Conservation (phyloP, 2,888 invertebrate species). For the Amorpha juglandis region DNA sequence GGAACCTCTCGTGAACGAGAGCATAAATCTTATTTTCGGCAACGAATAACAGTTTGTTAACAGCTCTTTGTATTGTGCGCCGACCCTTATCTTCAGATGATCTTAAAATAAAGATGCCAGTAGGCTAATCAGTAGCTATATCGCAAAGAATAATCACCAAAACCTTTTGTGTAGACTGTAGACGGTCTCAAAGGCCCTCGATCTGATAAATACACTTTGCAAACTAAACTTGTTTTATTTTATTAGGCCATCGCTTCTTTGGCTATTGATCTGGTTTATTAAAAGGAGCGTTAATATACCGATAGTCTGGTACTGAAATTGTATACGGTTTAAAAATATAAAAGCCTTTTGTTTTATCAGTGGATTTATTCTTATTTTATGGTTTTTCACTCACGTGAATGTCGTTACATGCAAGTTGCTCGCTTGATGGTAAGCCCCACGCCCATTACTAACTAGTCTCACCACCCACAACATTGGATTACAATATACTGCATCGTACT, state of each 20-base stretch:
- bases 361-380: too few relatives aligned
- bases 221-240: constrained; percentile 60
- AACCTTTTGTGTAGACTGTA: constrained; percentile 55
- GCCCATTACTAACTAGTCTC: too few relatives aligned
- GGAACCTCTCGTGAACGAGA: not conserved
- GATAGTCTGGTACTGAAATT: not conserved
- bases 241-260: constrained; percentile 6
- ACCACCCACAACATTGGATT: too few relatives aligned
- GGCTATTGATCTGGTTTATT: constrained; percentile 39
- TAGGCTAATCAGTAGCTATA: constrained; percentile 60
- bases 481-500: too few relatives aligned
- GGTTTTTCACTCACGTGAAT: too few relatives aligned
- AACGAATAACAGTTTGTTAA: constrained; percentile 23
- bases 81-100: constrained; percentile 39
- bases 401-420: too few relatives aligned
- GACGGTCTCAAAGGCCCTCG: constrained; percentile 55
- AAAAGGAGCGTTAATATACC: constrained; percentile 1
- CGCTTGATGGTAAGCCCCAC: too few relatives aligned
- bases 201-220: constrained; percentile 74
- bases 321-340: not conserved
- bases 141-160: constrained; percentile 62
- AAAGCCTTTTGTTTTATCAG: not conserved
- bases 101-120: constrained; percentile 66
- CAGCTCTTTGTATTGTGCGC: constrained; percentile 36
- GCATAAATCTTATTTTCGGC: not conserved